phyloP scores from a whole-genome alignment of 2,888 invertebrate genomes.

The Dromius quadrimaculatus region DNA sequence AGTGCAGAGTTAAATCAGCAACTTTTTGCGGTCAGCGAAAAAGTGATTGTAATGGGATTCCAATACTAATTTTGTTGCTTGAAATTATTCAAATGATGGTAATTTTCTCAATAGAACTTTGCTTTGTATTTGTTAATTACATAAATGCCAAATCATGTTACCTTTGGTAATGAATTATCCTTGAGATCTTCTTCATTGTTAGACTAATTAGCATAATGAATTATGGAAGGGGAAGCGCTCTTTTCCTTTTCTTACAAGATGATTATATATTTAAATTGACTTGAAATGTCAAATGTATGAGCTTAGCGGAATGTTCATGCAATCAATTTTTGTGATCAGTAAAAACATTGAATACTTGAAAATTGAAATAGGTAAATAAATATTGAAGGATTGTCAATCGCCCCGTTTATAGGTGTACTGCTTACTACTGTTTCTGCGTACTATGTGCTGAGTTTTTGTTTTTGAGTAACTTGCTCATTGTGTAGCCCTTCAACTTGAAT shows the following conservation, averaged over 20 bases:
- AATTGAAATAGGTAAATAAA: too few species aligned
- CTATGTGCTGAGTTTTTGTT: too few species aligned
- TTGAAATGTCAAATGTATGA: constrained; percentile 43
- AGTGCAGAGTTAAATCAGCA: too few species aligned
- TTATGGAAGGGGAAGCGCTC: constrained; percentile 28
- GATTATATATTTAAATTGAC: constrained; percentile 46
- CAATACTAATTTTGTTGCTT: too few species aligned
- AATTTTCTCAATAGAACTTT: constrained; percentile 37
- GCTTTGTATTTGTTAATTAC: constrained; percentile 24
- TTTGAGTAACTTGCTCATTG: too few species aligned
- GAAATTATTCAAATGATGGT: constrained; percentile 47
- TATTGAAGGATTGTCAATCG: too few species aligned
- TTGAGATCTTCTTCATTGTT: constrained; percentile 47
- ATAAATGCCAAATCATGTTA: constrained; percentile 34
- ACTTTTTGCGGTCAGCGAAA: too few species aligned
- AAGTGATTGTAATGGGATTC: too few species aligned
- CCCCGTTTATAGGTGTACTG: too few species aligned
- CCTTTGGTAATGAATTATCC: constrained; percentile 40
- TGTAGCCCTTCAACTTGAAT: too few species aligned
- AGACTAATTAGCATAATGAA: constrained; percentile 24
- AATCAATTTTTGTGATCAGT: neutral
- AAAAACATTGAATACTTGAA: too few species aligned
- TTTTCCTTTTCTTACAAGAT: constrained; percentile 22
- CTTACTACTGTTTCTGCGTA: too few species aligned
- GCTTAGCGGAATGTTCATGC: neutral